phyloP scores from a whole-genome alignment of 2,888 invertebrate species.

The Microdon myrmicae region DNA sequence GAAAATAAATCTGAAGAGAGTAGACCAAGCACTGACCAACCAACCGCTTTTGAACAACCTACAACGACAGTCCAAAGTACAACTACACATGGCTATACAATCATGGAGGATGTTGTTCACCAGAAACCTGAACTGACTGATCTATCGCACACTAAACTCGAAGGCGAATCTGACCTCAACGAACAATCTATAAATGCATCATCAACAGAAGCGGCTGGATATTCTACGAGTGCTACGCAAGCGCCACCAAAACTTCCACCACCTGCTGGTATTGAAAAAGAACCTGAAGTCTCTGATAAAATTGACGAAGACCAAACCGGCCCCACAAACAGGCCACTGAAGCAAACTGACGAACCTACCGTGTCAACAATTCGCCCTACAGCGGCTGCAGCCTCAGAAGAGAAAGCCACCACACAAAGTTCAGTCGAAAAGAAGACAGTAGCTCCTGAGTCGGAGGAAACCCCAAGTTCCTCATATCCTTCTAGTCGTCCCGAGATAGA shows the following conservation, averaged over 20 bases:
- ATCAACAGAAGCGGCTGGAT: too few species aligned
- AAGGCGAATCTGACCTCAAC: too few species aligned
- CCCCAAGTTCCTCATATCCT: constrained; percentile 28
- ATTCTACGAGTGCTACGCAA: constrained; percentile 2
- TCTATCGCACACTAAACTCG: constrained; percentile 36
- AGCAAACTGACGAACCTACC: too few species aligned
- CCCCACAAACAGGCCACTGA: constrained; percentile 1
- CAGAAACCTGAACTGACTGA: constrained; percentile 26
- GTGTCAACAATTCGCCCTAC: background rate
- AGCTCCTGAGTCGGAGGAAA: constrained; percentile 31
- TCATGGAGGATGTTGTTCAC: constrained; percentile 19
- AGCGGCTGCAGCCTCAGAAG: background rate
- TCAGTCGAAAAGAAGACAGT: background rate
- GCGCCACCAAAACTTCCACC: constrained; percentile 11
- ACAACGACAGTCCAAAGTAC: constrained; percentile 16
- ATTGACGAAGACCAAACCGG: background rate
- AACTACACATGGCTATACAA: constrained; percentile 13
- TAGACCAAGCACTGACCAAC: too few species aligned
- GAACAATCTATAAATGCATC: too few species aligned
- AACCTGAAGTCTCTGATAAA: background rate
- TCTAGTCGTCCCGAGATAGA: too few species aligned
- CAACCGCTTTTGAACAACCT: constrained; percentile 9
- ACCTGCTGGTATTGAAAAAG: constrained; percentile 2
- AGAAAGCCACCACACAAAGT: too few species aligned
- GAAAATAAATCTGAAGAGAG: constrained; percentile 8